Percentiles rank a stretch among this genome's conserved stretches.
Evolutionary conservation across 1,140 invertebrate species (phyloP).

Genomic region (Oncopodura yosiiana): DNA sequence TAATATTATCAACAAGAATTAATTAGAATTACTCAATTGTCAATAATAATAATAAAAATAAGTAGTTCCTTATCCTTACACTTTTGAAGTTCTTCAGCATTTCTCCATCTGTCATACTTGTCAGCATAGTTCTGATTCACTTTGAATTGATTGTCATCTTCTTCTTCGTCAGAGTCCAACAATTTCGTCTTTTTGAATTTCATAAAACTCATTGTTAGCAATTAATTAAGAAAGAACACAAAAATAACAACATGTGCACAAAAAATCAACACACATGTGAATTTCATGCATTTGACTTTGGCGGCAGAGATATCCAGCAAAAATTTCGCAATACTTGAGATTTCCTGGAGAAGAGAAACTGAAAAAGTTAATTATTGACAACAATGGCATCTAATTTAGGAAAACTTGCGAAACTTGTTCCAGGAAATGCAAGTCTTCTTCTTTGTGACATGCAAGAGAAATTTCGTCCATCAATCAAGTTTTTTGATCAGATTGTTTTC

Average conservation of each 20-base stretch:
- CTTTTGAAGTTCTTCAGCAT: conserved; percentile 48
- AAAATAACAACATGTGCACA: background rate
- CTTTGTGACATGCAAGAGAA: conserved; percentile 60
- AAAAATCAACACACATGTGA: background rate
- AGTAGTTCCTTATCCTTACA: no score
- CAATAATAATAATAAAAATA: no score
- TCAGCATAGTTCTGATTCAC: conserved; percentile 46
- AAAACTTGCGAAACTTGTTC: conserved; percentile 25
- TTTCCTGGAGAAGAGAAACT: background rate
- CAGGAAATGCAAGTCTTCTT: conserved; percentile 41
- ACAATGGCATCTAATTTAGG: conserved; percentile 1
- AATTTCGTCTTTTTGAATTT: background rate
- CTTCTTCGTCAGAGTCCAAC: conserved; percentile 15
- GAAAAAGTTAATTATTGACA: background rate
- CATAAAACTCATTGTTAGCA: background rate
- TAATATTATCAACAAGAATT: conserved; percentile 5
- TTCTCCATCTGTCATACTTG: conserved; percentile 45
- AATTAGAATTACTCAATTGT: no score
- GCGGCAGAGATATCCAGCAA: no score
- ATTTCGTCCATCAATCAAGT: conserved; percentile 50
- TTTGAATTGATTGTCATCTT: conserved; percentile 35
- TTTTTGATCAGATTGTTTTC: conserved; percentile 50
- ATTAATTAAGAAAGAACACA: background rate
- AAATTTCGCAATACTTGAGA: no score
- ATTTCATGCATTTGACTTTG: no score